Percentiles rank a stretch among this genome's conserved stretches.
Conservation (phyloP, 2,113 vertebrate species). For the Ctenodactylus gundi region DNA sequence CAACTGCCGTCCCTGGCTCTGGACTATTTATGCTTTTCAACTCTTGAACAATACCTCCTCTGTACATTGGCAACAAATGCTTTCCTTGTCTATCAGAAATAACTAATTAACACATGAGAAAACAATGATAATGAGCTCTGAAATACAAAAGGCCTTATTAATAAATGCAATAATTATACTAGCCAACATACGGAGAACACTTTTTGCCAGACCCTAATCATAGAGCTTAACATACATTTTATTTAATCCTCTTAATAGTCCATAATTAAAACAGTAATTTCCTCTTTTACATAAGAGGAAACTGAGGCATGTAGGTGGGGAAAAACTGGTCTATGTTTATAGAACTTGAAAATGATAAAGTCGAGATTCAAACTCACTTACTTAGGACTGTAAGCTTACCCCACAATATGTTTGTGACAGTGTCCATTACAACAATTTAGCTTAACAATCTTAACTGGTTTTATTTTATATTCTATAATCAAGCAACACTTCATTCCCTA, state of each 20-base stretch:
- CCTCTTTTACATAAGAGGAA: not conserved
- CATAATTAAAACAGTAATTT: not conserved
- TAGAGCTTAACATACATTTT: not conserved
- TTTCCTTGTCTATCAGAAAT: not conserved
- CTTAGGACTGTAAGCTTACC: not conserved
- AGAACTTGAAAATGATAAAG: not conserved
- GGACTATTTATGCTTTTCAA: not conserved
- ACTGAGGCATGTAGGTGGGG: not conserved
- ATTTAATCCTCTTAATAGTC: not conserved
- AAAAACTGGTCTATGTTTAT: not conserved
- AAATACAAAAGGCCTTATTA: not conserved
- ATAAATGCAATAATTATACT: slow-evolving; percentile 8
- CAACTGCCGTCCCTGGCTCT: not conserved
- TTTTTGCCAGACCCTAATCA: not conserved
- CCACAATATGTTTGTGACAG: not conserved
- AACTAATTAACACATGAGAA: not conserved
- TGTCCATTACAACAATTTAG: not conserved
- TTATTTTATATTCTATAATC: not conserved
- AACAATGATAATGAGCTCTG: not conserved
- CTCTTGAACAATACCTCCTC: not conserved
- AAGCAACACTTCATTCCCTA: not conserved
- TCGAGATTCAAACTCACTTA: not conserved
- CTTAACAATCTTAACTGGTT: not conserved
- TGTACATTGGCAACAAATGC: not conserved
- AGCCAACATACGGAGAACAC: not conserved